These are phyloP conservation scores for Sinocyclocheilus anshuiensis DNA, from an alignment of 2,113 vertebrate species.

Conservation along the genomic window DNA sequence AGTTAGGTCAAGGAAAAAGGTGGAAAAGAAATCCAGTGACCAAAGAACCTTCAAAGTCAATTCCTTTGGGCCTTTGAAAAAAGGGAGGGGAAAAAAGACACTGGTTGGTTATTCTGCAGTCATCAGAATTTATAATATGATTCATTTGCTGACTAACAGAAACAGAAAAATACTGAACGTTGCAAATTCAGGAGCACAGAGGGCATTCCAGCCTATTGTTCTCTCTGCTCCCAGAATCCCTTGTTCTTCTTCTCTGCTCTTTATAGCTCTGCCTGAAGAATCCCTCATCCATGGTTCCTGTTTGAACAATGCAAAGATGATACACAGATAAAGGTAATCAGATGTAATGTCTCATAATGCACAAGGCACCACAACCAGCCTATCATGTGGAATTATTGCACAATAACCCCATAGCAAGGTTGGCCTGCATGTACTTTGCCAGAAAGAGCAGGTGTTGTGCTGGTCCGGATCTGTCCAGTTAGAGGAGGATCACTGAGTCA, in stretches of 20 bases:
- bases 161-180: slow-evolving; percentile 41
- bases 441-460: slow-evolving; percentile 51
- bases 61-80: slow-evolving; percentile 19
- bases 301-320: background rate
- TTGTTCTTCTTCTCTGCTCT: background rate
- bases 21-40: slow-evolving; percentile 29
- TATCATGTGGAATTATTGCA: background rate
- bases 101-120: slow-evolving; percentile 44
- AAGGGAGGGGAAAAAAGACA: background rate
- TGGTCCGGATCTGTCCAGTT: slow-evolving; percentile 59
- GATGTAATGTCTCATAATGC: background rate
- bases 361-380: slow-evolving; percentile 4
- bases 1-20: slow-evolving; percentile 15
- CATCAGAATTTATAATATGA: slow-evolving; percentile 58
- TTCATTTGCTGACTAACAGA: slow-evolving; percentile 56
- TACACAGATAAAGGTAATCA: background rate
- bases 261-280: slow-evolving; percentile 34
- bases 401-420: slow-evolving; percentile 20
- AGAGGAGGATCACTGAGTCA: slow-evolving; percentile 53
- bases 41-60: slow-evolving; percentile 6
- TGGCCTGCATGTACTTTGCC: slow-evolving; percentile 41
- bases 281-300: background rate
- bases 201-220: slow-evolving; percentile 45
- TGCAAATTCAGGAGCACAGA: slow-evolving; percentile 45
- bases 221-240: background rate